These are phyloP conservation scores for Rhegmatorhina hoffmannsi DNA, from an alignment of 2,113 vertebrate genomes.

Conservation along the genomic window DNA sequence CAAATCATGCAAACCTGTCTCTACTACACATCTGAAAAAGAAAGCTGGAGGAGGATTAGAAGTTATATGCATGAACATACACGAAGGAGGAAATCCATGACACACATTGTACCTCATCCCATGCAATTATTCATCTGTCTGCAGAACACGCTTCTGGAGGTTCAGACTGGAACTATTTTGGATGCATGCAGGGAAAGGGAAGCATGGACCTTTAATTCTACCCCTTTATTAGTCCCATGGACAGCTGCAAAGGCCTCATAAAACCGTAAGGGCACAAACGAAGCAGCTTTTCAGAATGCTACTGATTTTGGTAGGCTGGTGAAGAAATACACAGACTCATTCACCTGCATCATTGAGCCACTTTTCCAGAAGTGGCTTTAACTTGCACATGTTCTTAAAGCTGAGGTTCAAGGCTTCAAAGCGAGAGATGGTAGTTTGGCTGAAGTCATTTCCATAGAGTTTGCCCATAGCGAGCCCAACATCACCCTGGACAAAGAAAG, in stretches of 20 bases:
- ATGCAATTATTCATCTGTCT: constrained; percentile 20
- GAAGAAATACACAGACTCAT: constrained; percentile 49
- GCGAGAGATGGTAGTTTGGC: constrained; percentile 99
- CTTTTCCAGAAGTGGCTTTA: constrained; percentile 99
- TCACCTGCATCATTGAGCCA: constrained; percentile 99
- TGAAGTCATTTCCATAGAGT: constrained; percentile 99
- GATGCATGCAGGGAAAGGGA: neutral
- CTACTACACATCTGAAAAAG: constrained; percentile 43
- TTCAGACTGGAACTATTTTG: neutral
- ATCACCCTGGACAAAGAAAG: constrained; percentile 85
- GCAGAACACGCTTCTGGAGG: neutral
- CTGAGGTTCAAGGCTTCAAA: constrained; percentile 99
- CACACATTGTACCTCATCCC: neutral
- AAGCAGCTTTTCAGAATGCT: neutral
- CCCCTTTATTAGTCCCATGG: neutral
- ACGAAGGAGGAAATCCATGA: neutral
- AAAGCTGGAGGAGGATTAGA: constrained; percentile 55
- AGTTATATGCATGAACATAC: constrained; percentile 51
- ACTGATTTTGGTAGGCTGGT: constrained; percentile 1
- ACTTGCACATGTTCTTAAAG: constrained; percentile 99
- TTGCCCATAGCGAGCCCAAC: constrained; percentile 99
- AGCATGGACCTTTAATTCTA: neutral
- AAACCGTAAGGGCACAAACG: neutral
- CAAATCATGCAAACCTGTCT: constrained; percentile 29
- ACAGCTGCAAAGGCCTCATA: constrained; percentile 9